Evolutionary conservation across 2,113 vertebrate species (phyloP).

Genomic region (Egretta garzetta): DNA sequence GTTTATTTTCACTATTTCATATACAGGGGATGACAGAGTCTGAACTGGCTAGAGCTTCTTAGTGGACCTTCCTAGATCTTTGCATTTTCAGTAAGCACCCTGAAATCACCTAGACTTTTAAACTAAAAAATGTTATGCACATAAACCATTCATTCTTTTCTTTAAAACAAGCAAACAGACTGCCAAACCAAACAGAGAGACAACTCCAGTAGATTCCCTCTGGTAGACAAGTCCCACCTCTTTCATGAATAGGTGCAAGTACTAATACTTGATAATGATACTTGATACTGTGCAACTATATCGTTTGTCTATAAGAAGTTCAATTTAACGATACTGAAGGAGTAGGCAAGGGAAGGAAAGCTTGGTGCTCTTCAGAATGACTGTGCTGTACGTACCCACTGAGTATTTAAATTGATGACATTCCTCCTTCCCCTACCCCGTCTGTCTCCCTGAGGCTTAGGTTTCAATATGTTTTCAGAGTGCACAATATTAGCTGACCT

Average conservation of each 20-base stretch:
- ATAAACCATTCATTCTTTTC: neutral
- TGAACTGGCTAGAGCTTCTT: neutral
- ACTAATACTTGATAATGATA: neutral
- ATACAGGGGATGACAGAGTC: neutral
- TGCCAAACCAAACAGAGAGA: neutral
- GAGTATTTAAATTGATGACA: neutral
- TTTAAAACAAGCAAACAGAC: neutral
- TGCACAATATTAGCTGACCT: neutral
- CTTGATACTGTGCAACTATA: neutral
- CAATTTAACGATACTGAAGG: neutral
- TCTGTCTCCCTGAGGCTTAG: neutral
- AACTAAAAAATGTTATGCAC: neutral
- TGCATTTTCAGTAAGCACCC: neutral
- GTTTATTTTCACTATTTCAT: neutral
- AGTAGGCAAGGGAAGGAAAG: neutral
- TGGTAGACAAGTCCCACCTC: neutral
- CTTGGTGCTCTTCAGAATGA: neutral
- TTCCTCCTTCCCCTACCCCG: neutral
- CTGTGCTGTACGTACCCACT: neutral
- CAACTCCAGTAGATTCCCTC: neutral
- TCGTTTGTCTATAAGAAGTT: neutral
- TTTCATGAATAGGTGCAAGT: neutral
- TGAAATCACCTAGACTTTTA: neutral
- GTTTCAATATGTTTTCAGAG: neutral
- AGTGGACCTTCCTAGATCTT: neutral